Evolutionary conservation across 1,140 invertebrate species (phyloP), one percentile per base, ranked within the genome.

Genomic region (Paralvinella palmiformis): DNA sequence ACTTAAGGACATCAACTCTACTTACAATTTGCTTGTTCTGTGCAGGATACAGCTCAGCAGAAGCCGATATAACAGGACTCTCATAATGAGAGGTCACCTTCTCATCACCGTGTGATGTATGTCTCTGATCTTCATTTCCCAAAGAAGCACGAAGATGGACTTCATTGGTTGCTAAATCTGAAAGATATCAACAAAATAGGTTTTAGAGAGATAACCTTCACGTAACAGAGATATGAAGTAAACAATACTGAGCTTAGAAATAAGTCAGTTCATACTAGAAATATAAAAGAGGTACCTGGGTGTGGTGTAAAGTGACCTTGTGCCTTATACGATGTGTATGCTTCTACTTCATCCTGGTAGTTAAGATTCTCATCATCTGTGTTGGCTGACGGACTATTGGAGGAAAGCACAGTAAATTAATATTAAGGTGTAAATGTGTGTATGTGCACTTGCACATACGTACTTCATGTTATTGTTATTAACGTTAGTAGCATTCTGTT

Each of bases 251-350:
- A n/a, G n/a, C n/a, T n/a, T n/a, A n/a, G n/a, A n/a, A n/a, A n/a
- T n/a, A n/a, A n/a, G n/a, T n/a, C 10, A 41, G 37, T 41, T 10
- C 37, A 41, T 41, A n/a, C n/a, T 41, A n/a, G 10, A 41, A 41
- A 41, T 41, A 10, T 41, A 10, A 41, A 41, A 41, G n/a, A 41
- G 10, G 37, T 41, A n/a, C 45, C 62, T 29, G 75, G 77, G 52
- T 78, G 67, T 31, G 76, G 72, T 15, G 77, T 78, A 56, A 78
- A 79, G 64, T 69, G 71, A 1, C 75, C 76, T 59, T 76, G 74
- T 59, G 72, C 72, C 67, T 73, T 77, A 55, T 73, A 78, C 4
- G 36, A 44, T 24, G 65, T 71, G 65, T 75, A 76, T 0, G 76
- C 77, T 31, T 78, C 74, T 6, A 69, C 65, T 66, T 79, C 75